Evolutionary conservation across 2,113 vertebrate species (phyloP), one percentile per base, ranked within the genome.

Genomic region (Sorex araneus): DNA sequence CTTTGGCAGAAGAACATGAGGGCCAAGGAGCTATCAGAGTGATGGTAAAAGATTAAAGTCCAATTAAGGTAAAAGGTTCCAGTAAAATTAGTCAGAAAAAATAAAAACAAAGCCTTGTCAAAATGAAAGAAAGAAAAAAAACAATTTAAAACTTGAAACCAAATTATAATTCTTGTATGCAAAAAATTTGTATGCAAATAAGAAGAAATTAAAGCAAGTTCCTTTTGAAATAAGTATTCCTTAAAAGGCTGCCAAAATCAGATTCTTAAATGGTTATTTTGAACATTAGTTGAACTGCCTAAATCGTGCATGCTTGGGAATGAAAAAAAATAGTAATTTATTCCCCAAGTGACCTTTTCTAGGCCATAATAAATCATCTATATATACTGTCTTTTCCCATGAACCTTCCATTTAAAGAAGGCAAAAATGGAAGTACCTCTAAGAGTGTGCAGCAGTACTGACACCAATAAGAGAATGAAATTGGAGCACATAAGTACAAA

Each of bases 301-400:
- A 94, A 95, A 54, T 70, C 45, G 84, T 84, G 32, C 36, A 87
- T 91, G 87, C 43, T 93, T 10, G 25, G 69, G 89, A 93, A 91
- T 93, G 80, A 89, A 86, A 95, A 94, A 86, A 71, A 85, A 79
- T 85, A 76, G 91, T 92, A 95, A 97, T 97, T 91, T 94, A 96
- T 94, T 94, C 77, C 83, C 83, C 87, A 76, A 92, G 57, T 96
- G 83, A 96, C 94, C 93, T 93, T 95, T 95, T 82, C 66, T 28
- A 67, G 80, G 69, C 63, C 90, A 90, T 75, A 94, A 95, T 93
- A 93, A 94, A 95, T 92, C 92, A 97, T 79, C 81, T 76, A 30
- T 69, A 84, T 64, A 76, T 64, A 70, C 77, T 45, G 66, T 84
- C 84, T 92, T 93, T 94, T 84, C 8, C 73, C 75, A 63, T 67